Conservation (phyloP, 2,797 vertebrate genomes). For the Pelochelys cantorii region DNA sequence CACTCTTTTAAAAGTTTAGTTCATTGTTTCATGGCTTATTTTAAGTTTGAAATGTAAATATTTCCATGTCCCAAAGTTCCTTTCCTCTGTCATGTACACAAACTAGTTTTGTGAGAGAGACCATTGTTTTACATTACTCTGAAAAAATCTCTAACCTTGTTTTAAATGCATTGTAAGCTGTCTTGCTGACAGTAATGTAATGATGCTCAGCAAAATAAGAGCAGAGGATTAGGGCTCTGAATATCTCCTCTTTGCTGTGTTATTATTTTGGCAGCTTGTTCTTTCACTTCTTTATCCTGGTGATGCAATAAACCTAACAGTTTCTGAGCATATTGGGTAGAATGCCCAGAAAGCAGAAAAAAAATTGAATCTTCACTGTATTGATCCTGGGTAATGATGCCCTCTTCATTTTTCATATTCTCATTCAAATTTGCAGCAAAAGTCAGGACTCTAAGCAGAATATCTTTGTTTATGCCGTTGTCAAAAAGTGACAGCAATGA, state of each 20-base stretch:
- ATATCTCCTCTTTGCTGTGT: slow-evolving; percentile 63
- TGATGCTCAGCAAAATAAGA: not conserved
- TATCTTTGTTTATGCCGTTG: slow-evolving; percentile 77
- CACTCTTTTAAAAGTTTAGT: not conserved
- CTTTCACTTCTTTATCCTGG: slow-evolving; percentile 87
- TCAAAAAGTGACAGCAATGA: slow-evolving; percentile 90
- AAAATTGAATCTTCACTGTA: slow-evolving; percentile 87
- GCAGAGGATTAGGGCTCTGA: not conserved
- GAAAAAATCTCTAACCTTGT: not conserved
- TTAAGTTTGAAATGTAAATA: not conserved
- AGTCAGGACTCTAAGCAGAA: slow-evolving; percentile 88
- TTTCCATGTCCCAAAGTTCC: not conserved
- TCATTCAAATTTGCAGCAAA: slow-evolving; percentile 91
- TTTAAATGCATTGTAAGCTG: not conserved
- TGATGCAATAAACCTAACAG: slow-evolving; percentile 87
- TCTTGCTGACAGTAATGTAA: not conserved
- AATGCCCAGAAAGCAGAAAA: slow-evolving; percentile 85
- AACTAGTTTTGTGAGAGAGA: not conserved
- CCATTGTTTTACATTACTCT: not conserved
- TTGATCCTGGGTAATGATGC: slow-evolving; percentile 72
- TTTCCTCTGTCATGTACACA: not conserved
- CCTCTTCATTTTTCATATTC: slow-evolving; percentile 78
- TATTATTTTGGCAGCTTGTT: slow-evolving; percentile 88
- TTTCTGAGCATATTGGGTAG: slow-evolving; percentile 85
- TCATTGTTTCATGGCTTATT: not conserved